Evolutionary conservation across 2,113 vertebrate genomes (phyloP), one percentile per base, ranked within the genome.

Genomic region (Tetraodon nigroviridis): DNA sequence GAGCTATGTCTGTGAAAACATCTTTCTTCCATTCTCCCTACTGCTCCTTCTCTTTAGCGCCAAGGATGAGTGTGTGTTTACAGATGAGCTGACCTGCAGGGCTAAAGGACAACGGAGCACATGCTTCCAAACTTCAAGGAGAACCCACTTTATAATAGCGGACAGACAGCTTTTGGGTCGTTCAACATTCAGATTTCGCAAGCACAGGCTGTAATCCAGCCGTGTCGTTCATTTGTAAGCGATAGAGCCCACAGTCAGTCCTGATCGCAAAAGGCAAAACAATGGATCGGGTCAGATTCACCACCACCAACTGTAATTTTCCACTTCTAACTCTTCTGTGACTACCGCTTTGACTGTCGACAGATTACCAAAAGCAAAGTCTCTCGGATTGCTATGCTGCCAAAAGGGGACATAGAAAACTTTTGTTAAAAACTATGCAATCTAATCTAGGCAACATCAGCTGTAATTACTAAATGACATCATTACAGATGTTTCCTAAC

Each of bases 401-500:
- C 56, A 37, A 49, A 56, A 64, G 80, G 80, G 67, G 49, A 71
- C 60, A 67, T 71, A 67, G 3, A 82, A 69, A 74, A 27, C 62
- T 53, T 27, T 27, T 27, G 24, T 27, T 27, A 6, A 55, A 63
- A 47, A 51, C 68, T 16, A 61, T 16, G 80, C 18, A 29, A 45
- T 69, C 82, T 67, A 71, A 40, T 41, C 12, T 74, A 81, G 69
- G 68, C 48, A 70, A 61, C 45, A 81, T 75, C 81, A 80, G 71
- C 78, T 81, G 78, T 71, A 56, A 48, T 72, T 73, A 78, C 69
- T 67, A 62, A 63, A 80, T 84, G 80, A 86, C 71, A 73, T 82
- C 82, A 82, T 79, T 85, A 68, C 46, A 67, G 58, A 68, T 52
- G 14, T 17, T 46, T 51, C 61, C 37, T 24, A 64, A 60, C 41